Evolutionary conservation across 2,888 invertebrate genomes (phyloP), one percentile per base, ranked within the genome.

Genomic region (Polylopha cassiicola): DNA sequence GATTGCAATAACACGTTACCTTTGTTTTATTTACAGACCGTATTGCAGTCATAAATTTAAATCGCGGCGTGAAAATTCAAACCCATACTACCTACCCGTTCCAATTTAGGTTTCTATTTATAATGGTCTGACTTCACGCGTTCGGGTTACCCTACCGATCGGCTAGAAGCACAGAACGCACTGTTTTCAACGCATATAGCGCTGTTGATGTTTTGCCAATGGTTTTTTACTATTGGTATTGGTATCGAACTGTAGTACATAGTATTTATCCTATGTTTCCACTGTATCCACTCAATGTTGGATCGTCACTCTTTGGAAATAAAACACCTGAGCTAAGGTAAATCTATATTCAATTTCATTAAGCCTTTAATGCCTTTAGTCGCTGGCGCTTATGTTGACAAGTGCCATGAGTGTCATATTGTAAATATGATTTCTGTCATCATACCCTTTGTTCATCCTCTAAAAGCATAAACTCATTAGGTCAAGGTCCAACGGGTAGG

Each of bases 401-500:
- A n/a, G n/a, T n/a, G n/a, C n/a, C n/a, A n/a, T n/a, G n/a, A n/a
- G n/a, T n/a, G n/a, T n/a, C n/a, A n/a, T n/a, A n/a, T n/a, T n/a
- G 41, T 36, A 21, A 37, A 31, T 16, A 39, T 34, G 29, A 36
- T 34, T 44, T 41, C 50, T 20, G 23, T n/a, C 51, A 54, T n/a
- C 51, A 54, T 51, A 52, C 60, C 47, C 24, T 39, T 41, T 30
- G 24, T 33, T 48, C 43, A 53, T 56, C 56, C 47, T 52, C 47
- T 48, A 50, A 48, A 53, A 32, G 13, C 4, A 11, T 29, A 10
- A 45, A 46, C 55, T 46, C 51, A 53, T 56, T 57, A 61, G 76
- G 77, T 73, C 81, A 81, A 77, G 80, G 81, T 68, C 60, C 38
- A 30, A 43, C 58, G 61, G 66, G 73, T 56, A 65, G 58, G 68